Evolutionary conservation across 2,113 vertebrate genomes (phyloP).

Genomic region (Cromileptes altivelis): DNA sequence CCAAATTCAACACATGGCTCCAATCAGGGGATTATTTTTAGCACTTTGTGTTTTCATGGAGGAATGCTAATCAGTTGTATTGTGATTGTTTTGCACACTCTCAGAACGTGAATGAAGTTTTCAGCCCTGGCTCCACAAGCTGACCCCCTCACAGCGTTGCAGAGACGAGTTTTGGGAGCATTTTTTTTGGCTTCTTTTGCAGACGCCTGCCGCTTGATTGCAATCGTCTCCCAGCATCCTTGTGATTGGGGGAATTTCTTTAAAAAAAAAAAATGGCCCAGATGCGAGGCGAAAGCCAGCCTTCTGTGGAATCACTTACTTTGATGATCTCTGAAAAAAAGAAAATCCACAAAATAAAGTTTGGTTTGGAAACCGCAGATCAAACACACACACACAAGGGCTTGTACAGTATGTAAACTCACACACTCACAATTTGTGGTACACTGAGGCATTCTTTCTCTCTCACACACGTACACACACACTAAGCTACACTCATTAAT

Average conservation of each 20-base stretch:
- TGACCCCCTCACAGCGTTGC: conserved; percentile 20
- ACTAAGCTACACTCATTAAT: conserved; percentile 84
- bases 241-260: conserved; percentile 69
- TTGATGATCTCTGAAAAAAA: conserved; percentile 77
- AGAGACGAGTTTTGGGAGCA: conserved; percentile 20
- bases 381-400: conserved; percentile 63
- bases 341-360: conserved; percentile 83
- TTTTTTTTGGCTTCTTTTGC: conserved; percentile 36
- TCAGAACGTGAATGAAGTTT: conserved; percentile 46
- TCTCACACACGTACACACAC: conserved; percentile 65
- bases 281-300: conserved; percentile 63
- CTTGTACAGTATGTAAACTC: conserved; percentile 73
- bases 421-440: conserved; percentile 81
- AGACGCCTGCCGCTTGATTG: conserved; percentile 70
- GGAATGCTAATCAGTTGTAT: conserved; percentile 79
- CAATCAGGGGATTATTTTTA: conserved; percentile 87
- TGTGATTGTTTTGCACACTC: conserved; percentile 68
- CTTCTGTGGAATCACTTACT: conserved; percentile 79
- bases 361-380: conserved; percentile 83
- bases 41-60: conserved; percentile 71
- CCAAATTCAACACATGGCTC: conserved; percentile 83
- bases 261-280: conserved; percentile 47
- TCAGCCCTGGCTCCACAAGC: conserved; percentile 21
- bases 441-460: conserved; percentile 78
- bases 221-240: conserved; percentile 68